Evolutionary conservation across 2,888 invertebrate species (phyloP).

Genomic region (Lydus trimaculatus): DNA sequence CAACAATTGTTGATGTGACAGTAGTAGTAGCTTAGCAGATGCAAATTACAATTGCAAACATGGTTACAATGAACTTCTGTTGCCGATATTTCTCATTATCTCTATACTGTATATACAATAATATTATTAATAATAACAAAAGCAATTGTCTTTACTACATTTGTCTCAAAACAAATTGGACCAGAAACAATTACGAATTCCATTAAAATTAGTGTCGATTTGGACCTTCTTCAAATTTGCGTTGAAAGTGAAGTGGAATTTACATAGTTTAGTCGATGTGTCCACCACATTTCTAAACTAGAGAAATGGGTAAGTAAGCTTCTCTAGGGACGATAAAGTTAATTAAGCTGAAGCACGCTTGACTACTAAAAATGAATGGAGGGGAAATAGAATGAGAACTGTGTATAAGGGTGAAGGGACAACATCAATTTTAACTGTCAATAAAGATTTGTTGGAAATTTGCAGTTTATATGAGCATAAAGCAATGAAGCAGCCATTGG

Average conservation of each 20-base stretch:
- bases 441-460: not conserved
- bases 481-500: too few relatives aligned
- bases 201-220: not conserved
- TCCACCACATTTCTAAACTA: not conserved
- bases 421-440: not conserved
- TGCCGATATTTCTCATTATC: not conserved
- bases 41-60: constrained; percentile 6
- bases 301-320: not conserved
- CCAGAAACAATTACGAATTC: too few relatives aligned
- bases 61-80: not conserved
- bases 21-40: not conserved
- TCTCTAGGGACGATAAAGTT: constrained; percentile 14
- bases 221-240: not conserved
- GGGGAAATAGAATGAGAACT: not conserved
- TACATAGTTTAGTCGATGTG: not conserved
- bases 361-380: constrained; percentile 1
- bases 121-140: not conserved
- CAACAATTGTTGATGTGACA: not conserved
- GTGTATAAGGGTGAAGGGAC: not conserved
- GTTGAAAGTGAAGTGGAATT: not conserved
- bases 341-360: constrained; percentile 17
- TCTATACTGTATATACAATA: not conserved
- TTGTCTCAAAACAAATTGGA: too few relatives aligned
- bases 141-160: not conserved
- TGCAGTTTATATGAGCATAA: not conserved